Conservation (phyloP, 2,113 vertebrate species). For the Dryoscopus gambensis region DNA sequence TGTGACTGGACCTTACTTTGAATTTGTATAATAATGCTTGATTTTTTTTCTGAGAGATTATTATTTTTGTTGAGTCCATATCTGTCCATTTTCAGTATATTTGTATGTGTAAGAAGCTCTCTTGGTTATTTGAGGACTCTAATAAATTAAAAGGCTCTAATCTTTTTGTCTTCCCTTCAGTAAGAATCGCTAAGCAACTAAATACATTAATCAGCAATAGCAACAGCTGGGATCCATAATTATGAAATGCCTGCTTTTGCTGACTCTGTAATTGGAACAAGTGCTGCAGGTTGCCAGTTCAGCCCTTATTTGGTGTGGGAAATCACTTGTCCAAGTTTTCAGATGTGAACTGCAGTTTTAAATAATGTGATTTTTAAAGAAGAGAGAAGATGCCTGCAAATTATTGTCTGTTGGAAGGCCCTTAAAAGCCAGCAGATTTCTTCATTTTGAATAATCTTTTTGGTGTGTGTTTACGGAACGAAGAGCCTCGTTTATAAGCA, state of each 20-base stretch:
- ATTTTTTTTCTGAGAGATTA: not conserved
- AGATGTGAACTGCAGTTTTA: not conserved
- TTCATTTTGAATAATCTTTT: not conserved
- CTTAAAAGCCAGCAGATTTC: not conserved
- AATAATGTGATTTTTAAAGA: not conserved
- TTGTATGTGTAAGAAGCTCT: not conserved
- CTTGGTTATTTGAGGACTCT: not conserved
- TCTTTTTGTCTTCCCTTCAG: not conserved
- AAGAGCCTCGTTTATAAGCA: not conserved
- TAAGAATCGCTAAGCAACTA: not conserved
- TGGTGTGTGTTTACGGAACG: not conserved
- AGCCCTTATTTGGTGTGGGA: not conserved
- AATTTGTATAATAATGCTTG: not conserved
- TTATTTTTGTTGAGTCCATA: not conserved
- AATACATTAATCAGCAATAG: not conserved
- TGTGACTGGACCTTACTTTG: not conserved
- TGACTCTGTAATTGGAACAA: not conserved
- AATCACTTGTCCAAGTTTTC: not conserved
- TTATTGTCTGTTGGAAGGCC: not conserved
- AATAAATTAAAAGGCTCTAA: not conserved
- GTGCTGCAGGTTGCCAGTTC: not conserved
- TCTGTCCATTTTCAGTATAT: not conserved
- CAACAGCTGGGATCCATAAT: not conserved
- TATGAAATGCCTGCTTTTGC: not conserved
- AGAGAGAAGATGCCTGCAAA: not conserved